These are phyloP conservation scores for Eonycteris spelaea DNA, from an alignment of 2,113 vertebrate genomes.

Conservation along the genomic window DNA sequence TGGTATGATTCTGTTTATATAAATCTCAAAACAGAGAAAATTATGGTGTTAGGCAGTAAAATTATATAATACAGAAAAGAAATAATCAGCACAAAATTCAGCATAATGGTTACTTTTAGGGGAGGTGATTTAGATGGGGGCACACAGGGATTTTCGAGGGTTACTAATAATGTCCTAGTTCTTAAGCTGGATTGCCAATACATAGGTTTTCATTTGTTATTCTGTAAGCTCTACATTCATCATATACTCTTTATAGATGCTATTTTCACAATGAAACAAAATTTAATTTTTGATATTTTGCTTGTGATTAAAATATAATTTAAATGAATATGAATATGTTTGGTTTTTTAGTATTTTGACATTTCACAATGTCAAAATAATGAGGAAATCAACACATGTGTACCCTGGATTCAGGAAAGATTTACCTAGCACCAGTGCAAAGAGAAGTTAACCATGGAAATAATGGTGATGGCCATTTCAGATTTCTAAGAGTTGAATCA, in stretches of 20 bases:
- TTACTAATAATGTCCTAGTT: background rate
- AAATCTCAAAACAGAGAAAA: background rate
- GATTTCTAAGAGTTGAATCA: background rate
- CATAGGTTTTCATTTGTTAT: background rate
- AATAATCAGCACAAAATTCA: background rate
- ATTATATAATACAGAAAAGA: background rate
- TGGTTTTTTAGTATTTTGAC: background rate
- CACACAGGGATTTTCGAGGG: background rate
- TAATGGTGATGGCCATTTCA: background rate
- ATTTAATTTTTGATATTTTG: background rate
- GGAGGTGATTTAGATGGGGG: background rate
- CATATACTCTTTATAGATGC: background rate
- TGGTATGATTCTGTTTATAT: background rate
- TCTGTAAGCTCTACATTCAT: background rate
- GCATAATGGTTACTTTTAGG: background rate
- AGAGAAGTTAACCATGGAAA: background rate
- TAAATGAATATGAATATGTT: background rate
- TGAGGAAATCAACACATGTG: background rate
- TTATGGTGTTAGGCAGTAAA: background rate
- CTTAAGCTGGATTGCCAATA: background rate
- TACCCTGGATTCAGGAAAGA: background rate
- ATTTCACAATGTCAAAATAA: background rate
- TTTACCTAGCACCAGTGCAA: background rate
- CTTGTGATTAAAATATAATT: background rate
- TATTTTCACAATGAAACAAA: constrained; percentile 1